Evolutionary conservation across 2,113 vertebrate genomes (phyloP), one percentile per base, ranked within the genome.

Genomic region (Melanocharis versteri): DNA sequence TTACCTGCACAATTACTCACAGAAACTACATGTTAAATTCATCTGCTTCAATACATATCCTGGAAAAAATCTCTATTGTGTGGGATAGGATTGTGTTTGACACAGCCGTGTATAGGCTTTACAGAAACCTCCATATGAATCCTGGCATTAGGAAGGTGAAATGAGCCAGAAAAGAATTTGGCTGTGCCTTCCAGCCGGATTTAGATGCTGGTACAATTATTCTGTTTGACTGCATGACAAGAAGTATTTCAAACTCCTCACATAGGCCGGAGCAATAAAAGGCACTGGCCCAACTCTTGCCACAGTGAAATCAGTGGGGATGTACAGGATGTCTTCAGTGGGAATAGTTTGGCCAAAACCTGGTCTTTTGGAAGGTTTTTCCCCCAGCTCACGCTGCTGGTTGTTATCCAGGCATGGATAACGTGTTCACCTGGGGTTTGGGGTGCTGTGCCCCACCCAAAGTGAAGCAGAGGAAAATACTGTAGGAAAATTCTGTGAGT

Each of bases 191-290:
- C 91, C 73, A 54, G 77, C 57, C 1, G 0, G 40, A 60, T 91
- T 93, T 79, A 39, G 71, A 50, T 83, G 82, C 70, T 9, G 13
- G 44, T 89, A 48, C 66, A 28, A 61, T 91, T 94, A 89, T 57
- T 94, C 77, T 85, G 58, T 87, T 78, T 96, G 91, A 96, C 87
- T 91, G 65, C 82, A 35, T 94, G 89, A 94, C 94, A 94, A 91
- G 89, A 79, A 89, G 14, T 65, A 83, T 77, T 96, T 85, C 54
- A 70, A 79, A 76, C 73, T 87, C 53, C 62, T 81, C 42, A 11
- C 26, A 12, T 0, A 45, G 78, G 61, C 64, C 37, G 40, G 23
- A 91, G 61, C 39, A 81, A 7, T 60, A 39, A 84, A 89, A 91
- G 77, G 53, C 87, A 56, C 12, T 64, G 45, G 69, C 64, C 31